Conservation (phyloP, 2,888 invertebrate species). For the Cheilosia soror region DNA sequence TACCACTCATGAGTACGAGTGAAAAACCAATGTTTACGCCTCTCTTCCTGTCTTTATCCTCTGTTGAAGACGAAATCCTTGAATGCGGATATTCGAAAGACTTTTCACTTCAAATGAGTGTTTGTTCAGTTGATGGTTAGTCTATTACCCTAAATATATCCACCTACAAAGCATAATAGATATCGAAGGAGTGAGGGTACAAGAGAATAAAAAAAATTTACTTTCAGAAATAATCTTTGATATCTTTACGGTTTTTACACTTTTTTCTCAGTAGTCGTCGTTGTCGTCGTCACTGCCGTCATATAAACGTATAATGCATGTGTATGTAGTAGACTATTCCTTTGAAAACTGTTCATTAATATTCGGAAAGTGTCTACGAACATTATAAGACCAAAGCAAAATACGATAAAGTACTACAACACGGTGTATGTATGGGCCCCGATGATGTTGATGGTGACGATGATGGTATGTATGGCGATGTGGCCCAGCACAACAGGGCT, state of each 20-base stretch:
- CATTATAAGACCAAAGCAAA: slow-evolving; percentile 72
- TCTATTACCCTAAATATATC: slow-evolving; percentile 63
- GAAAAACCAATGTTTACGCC: not conserved
- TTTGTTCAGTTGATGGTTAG: slow-evolving; percentile 66
- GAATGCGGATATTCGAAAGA: slow-evolving; percentile 50
- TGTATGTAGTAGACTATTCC: slow-evolving; percentile 47
- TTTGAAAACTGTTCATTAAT: slow-evolving; percentile 75
- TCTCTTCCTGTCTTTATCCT: slow-evolving; percentile 28
- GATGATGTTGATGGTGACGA: slow-evolving; percentile 54
- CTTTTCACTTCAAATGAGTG: slow-evolving; percentile 50
- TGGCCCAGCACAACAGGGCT: slow-evolving; percentile 61
- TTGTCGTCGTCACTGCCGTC: slow-evolving; percentile 16
- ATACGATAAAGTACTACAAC: slow-evolving; percentile 71
- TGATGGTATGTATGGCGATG: slow-evolving; percentile 59
- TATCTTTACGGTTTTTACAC: slow-evolving; percentile 59
- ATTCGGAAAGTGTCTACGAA: slow-evolving; percentile 75
- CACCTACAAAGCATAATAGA: slow-evolving; percentile 50
- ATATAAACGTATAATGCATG: slow-evolving; percentile 21
- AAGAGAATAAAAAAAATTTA: slow-evolving; percentile 20
- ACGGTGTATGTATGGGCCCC: slow-evolving; percentile 67
- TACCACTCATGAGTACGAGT: not conserved
- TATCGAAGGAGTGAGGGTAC: slow-evolving; percentile 31
- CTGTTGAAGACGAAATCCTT: slow-evolving; percentile 35
- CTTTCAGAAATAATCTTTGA: slow-evolving; percentile 67
- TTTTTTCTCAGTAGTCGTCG: slow-evolving; percentile 33